Evolutionary conservation across 2,797 vertebrate species (phyloP), one percentile per base, ranked within the genome.

Genomic region (Bothrops alternatus): DNA sequence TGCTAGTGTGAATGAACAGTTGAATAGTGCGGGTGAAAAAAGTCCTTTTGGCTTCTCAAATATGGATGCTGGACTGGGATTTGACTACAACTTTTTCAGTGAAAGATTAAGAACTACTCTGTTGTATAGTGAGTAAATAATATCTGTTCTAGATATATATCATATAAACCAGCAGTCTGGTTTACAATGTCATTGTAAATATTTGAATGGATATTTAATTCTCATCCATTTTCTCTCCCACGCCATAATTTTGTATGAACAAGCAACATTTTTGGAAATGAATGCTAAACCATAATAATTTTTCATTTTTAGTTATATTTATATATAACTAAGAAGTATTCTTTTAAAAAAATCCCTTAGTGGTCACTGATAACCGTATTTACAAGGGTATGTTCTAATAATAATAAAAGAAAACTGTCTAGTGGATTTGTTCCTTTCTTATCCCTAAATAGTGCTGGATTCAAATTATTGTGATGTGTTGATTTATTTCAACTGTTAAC

Each of bases 401-500:
- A 90, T 92, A 94, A 92, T 60, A 87, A 47, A 53, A 91, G 93
- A 96, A 90, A 93, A 91, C 37, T 82, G 25, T 85, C 94, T 55
- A 73, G 93, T 91, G 28, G 95, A 37, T 78, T 86, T 86, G 91
- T 93, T 96, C 90, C 90, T 94, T 96, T 85, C 94, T 91, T 78
- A 26, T 95, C 93, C 95, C 93, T 94, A 85, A 89, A 93, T 94
- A 97, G 58, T 90, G 90, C 91, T 91, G 93, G 73, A 95, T 94
- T 96, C 93, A 91, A 96, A 96, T 97, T 96, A 96, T 95, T 93
- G 96, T 94, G 96, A 97, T 96, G 95, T 97, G 95, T 97, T 97
- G 97, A 97, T 97, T 98, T 97, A 97, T 98, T 97, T 97, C 96
- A 97, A 96, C 97, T 90, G 86, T 96, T 97, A 96, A 96, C 96